Evolutionary conservation across 2,797 vertebrate species (phyloP).

Genomic region (Peromyscus melanophrys): DNA sequence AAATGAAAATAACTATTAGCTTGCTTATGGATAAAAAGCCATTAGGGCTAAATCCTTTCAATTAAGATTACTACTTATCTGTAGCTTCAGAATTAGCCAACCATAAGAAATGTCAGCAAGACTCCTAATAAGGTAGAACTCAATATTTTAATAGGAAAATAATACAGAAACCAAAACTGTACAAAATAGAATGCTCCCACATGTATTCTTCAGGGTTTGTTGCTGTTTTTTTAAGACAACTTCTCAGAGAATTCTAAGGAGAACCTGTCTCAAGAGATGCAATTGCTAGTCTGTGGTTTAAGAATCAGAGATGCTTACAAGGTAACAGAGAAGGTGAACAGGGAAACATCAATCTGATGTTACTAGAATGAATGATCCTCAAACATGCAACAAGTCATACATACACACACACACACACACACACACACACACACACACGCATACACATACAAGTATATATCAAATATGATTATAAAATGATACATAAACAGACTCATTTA

Average conservation of each 20-base stretch:
- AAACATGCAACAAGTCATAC: not conserved
- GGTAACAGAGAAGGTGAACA: not conserved
- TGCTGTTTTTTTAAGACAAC: not conserved
- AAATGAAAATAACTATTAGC: conserved; percentile 26
- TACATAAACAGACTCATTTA: not conserved
- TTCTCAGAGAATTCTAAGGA: not conserved
- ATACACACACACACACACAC: not conserved
- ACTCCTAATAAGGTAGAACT: conserved; percentile 58
- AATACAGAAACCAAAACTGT: not conserved
- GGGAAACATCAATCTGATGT: not conserved
- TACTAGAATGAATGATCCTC: not conserved
- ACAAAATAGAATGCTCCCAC: conserved; percentile 8
- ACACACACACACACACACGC: not conserved
- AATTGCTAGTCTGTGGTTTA: not conserved
- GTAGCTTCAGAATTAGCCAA: conserved; percentile 57
- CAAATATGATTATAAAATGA: not conserved
- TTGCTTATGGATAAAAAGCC: conserved; percentile 61
- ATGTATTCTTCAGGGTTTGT: not conserved
- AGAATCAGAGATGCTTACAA: not conserved
- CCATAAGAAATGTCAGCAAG: conserved; percentile 17
- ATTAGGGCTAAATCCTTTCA: conserved; percentile 68
- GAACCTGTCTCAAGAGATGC: not conserved
- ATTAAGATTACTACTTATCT: conserved; percentile 73
- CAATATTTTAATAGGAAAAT: conserved; percentile 57
- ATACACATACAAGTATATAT: no score